Evolutionary conservation across 1,140 invertebrate genomes (phyloP).

Genomic region (Pogonognathellus flavescens): DNA sequence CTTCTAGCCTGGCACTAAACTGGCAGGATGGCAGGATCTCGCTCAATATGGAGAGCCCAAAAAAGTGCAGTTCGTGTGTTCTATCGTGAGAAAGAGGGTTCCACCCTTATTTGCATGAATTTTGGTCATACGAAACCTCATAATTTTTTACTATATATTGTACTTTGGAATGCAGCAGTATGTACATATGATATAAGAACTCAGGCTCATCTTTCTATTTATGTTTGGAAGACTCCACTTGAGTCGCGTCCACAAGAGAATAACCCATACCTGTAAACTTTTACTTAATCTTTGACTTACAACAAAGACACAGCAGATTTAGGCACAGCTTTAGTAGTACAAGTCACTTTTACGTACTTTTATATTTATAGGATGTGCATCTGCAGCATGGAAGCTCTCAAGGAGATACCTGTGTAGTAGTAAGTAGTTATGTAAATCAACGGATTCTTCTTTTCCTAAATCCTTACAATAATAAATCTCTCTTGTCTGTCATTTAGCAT

Average conservation of each 20-base stretch:
- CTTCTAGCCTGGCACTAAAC: too few relatives aligned
- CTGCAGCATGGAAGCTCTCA: neutral
- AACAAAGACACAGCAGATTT: too few relatives aligned
- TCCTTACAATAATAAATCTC: conserved; percentile 37
- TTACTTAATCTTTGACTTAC: too few relatives aligned
- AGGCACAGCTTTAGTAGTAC: too few relatives aligned
- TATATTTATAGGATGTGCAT: too few relatives aligned
- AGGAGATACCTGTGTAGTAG: too few relatives aligned
- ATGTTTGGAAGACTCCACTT: too few relatives aligned
- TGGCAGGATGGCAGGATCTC: conserved; percentile 13
- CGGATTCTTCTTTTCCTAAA: neutral
- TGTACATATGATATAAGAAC: neutral
- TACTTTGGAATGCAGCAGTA: conserved; percentile 22
- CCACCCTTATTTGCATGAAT: conserved; percentile 64
- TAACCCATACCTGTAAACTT: too few relatives aligned
- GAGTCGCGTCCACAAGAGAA: too few relatives aligned
- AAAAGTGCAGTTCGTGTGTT: conserved; percentile 58
- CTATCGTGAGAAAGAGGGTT: conserved; percentile 61
- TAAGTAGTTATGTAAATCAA: conserved; percentile 19
- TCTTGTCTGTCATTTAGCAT: conserved; percentile 11
- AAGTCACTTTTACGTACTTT: too few relatives aligned
- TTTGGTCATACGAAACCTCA: conserved; percentile 61
- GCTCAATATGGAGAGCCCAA: conserved; percentile 25
- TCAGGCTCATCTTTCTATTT: too few relatives aligned
- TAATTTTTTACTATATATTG: conserved; percentile 42